These are phyloP conservation scores for Xiphophorus maculatus DNA, from an alignment of 2,113 vertebrate genomes.

Conservation along the genomic window DNA sequence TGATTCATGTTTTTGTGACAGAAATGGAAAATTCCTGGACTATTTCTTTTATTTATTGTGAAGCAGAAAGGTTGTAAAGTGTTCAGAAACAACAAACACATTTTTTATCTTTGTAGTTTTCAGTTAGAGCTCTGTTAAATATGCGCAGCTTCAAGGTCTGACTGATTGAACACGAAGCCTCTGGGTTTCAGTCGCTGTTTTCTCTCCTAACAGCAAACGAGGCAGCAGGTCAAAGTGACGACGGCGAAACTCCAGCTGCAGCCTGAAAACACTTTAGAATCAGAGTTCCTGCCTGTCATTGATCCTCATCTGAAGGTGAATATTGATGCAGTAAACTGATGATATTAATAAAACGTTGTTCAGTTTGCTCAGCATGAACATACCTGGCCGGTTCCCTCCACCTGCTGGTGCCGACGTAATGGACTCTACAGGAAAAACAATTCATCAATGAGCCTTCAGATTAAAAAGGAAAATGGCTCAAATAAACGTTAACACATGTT, in stretches of 20 bases:
- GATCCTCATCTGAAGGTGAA: background rate
- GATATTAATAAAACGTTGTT: background rate
- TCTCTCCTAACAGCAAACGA: conserved; percentile 16
- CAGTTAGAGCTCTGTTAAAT: conserved; percentile 9
- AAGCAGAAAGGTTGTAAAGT: background rate
- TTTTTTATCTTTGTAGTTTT: background rate
- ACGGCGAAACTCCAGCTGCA: conserved; percentile 41
- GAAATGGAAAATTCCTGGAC: background rate
- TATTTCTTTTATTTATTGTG: background rate
- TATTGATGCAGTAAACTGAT: background rate
- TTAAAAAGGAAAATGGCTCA: background rate
- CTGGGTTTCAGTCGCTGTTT: background rate
- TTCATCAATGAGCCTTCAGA: background rate
- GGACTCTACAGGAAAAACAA: conserved; percentile 44
- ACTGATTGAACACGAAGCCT: background rate
- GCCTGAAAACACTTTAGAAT: conserved; percentile 54
- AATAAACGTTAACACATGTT: background rate
- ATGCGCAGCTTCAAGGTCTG: background rate
- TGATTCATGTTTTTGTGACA: background rate
- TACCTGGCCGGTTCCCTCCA: conserved; percentile 51
- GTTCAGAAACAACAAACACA: background rate
- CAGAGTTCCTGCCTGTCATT: background rate
- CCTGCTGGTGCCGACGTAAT: conserved; percentile 39
- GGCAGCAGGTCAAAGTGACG: conserved; percentile 44
- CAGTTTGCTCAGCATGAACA: conserved; percentile 3